phyloP scores from a whole-genome alignment of 2,888 invertebrate species.

The Toxonevra muliebris region DNA sequence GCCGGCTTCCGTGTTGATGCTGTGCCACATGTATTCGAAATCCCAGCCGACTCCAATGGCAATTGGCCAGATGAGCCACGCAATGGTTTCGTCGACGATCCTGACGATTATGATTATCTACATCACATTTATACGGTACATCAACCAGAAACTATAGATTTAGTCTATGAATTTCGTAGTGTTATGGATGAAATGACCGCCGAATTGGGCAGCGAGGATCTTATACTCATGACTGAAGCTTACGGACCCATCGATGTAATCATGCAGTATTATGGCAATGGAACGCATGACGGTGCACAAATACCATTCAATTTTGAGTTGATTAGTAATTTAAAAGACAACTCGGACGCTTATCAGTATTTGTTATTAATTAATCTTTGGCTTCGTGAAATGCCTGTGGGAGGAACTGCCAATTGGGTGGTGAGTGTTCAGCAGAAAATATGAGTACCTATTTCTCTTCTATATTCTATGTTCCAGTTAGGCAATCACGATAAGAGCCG shows the following conservation, averaged over 20 bases:
- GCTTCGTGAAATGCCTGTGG: constrained; percentile 70
- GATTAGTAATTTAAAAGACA: constrained; percentile 66
- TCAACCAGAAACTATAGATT: constrained; percentile 69
- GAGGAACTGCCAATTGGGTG: constrained; percentile 72
- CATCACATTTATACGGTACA: constrained; percentile 71
- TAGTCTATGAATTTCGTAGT: constrained; percentile 69
- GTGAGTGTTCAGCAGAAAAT: constrained; percentile 60
- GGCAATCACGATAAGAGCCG: constrained; percentile 82
- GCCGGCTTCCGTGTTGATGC: constrained; percentile 82
- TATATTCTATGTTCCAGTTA: constrained; percentile 63
- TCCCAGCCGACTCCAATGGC: constrained; percentile 50
- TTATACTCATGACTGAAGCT: constrained; percentile 72
- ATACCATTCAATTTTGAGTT: constrained; percentile 76
- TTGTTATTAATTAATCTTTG: constrained; percentile 68
- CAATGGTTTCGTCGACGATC: constrained; percentile 63
- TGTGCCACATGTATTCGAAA: constrained; percentile 65
- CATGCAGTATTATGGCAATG: constrained; percentile 71
- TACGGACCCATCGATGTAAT: constrained; percentile 69
- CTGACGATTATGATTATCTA: constrained; percentile 68
- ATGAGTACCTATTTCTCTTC: neutral
- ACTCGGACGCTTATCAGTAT: constrained; percentile 68
- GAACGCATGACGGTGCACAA: constrained; percentile 66
- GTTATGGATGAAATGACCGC: constrained; percentile 67
- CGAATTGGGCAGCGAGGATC: constrained; percentile 56
- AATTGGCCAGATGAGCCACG: constrained; percentile 67